phyloP scores from a whole-genome alignment of 2,113 vertebrate genomes.

The Cephalopterus ornatus region DNA sequence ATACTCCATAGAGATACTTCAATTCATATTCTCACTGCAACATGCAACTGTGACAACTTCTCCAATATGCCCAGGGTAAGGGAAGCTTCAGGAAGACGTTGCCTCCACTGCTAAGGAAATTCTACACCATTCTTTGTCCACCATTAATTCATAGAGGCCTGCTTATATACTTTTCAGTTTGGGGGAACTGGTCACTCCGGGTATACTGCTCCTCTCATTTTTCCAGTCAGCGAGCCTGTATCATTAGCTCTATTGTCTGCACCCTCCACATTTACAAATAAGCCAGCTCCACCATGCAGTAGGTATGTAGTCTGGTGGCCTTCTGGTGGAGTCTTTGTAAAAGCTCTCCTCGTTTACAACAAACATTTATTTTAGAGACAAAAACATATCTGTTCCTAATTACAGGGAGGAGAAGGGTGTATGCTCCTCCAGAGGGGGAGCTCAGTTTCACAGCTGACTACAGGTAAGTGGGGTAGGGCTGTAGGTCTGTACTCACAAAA shows the following conservation, averaged over 20 bases:
- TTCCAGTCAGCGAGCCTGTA: neutral
- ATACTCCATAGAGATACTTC: neutral
- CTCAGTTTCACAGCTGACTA: neutral
- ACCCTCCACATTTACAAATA: neutral
- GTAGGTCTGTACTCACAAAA: neutral
- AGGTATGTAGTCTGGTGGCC: neutral
- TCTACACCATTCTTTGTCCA: neutral
- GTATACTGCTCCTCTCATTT: neutral
- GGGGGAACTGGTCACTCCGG: neutral
- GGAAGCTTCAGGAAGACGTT: neutral
- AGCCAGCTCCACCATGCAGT: neutral
- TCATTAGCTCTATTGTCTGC: neutral
- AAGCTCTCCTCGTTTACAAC: neutral
- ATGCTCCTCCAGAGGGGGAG: neutral
- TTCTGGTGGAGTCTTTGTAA: neutral
- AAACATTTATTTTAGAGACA: neutral
- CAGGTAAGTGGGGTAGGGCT: neutral
- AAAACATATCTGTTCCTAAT: neutral
- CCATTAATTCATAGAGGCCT: neutral
- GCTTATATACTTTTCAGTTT: neutral
- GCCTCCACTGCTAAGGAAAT: neutral
- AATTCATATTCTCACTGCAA: neutral
- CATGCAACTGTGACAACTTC: accelerated
- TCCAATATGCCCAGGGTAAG: neutral
- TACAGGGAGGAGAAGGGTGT: neutral